Evolutionary conservation across 2,888 invertebrate species (phyloP), one percentile per base, ranked within the genome.

Genomic region (Axea sp.): DNA sequence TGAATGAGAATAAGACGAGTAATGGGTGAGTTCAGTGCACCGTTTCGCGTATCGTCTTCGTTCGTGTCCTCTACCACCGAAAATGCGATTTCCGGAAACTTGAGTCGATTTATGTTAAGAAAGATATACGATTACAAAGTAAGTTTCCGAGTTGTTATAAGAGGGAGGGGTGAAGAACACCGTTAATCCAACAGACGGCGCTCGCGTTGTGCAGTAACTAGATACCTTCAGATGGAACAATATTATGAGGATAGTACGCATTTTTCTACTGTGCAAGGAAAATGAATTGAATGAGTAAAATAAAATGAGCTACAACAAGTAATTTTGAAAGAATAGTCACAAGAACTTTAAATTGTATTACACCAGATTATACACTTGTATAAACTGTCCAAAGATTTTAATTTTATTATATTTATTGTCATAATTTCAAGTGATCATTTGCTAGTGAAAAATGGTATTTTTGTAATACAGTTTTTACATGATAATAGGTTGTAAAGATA

Each of bases 31-130:
- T 55, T 55, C 62, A 35, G 22, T 47, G 60, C 26, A 67, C 69
- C 47, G 67, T 64, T 60, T 59, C 30, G 43, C 33, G 39, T 30
- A n/a, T 59, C 65, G 26, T 69, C 59, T 55, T 57, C 30, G 26
- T 26, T 35, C 55, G 31, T 60, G 26, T 69, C 59, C 49, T 57
- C 30, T 35, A 31, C 43, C 55, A 37, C 45, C 72, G 75, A 77
- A 78, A 80, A 80, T 80, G 55, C 76, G 78, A 80, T 74, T 69
- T 69, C 69, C 69, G 60, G 69, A 69, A 69, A 69, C 47, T 69
- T 19, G 62, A 69, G 53, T 2, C 69, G 62, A 69, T 62, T 62
- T 62, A 43, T 55, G 17, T 39, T 47, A 31, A 33, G 35, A 30
- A n/a, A 31, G 28, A 17, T 45, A 53, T 69, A 69, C 60, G 37